These are phyloP conservation scores for Antheraea assamensis DNA, from an alignment of 2,888 invertebrate species.

Conservation along the genomic window DNA sequence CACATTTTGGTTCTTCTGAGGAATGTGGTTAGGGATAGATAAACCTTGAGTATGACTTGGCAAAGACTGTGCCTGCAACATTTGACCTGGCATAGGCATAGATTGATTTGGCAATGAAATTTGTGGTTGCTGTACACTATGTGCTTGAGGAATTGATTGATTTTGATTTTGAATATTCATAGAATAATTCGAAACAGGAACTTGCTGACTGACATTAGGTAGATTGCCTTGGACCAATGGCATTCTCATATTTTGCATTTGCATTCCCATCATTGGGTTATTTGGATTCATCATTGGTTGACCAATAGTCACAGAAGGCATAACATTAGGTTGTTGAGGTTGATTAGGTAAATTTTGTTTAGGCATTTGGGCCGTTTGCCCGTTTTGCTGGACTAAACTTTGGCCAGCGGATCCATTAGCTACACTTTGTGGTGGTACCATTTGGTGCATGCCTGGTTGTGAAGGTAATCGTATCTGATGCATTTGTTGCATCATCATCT, in stretches of 20 bases:
- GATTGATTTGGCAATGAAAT: slow-evolving; percentile 52
- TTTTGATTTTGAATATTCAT: slow-evolving; percentile 60
- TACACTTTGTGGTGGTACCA: slow-evolving; percentile 53
- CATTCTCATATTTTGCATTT: slow-evolving; percentile 73
- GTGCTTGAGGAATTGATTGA: slow-evolving; percentile 49
- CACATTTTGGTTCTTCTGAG: slow-evolving; percentile 45
- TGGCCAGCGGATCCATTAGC: slow-evolving; percentile 53
- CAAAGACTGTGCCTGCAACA: slow-evolving; percentile 41
- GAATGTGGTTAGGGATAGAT: slow-evolving; percentile 50
- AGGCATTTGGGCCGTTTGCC: slow-evolving; percentile 47
- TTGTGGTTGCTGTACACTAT: slow-evolving; percentile 51
- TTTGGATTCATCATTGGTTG: slow-evolving; percentile 57
- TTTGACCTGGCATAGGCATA: slow-evolving; percentile 51
- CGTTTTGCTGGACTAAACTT: slow-evolving; percentile 53
- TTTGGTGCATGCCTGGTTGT: slow-evolving; percentile 62
- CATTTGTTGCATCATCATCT: slow-evolving; percentile 71
- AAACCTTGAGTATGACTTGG: slow-evolving; percentile 48
- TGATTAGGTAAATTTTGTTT: slow-evolving; percentile 63
- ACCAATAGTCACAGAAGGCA: slow-evolving; percentile 57
- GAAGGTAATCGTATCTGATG: slow-evolving; percentile 70
- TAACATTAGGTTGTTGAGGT: slow-evolving; percentile 48
- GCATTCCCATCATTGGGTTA: slow-evolving; percentile 65
- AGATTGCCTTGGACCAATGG: slow-evolving; percentile 62
- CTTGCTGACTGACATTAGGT: slow-evolving; percentile 54
- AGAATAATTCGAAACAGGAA: slow-evolving; percentile 58